Evolutionary conservation across 2,113 vertebrate genomes (phyloP).

Genomic region (Cervus canadensis): DNA sequence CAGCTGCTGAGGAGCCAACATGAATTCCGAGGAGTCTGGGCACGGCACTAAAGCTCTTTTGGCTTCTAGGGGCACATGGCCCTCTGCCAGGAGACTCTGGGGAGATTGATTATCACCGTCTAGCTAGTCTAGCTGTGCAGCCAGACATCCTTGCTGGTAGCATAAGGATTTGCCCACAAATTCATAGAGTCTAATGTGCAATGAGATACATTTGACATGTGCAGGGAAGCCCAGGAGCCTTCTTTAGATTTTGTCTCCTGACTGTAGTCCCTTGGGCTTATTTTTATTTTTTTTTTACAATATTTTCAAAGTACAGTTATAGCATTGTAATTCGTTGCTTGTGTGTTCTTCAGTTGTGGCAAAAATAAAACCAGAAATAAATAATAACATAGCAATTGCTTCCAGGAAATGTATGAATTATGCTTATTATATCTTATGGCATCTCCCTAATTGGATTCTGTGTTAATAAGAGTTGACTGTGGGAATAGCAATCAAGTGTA

Average conservation of each 20-base stretch:
- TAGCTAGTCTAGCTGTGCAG: not conserved
- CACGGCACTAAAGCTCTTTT: not conserved
- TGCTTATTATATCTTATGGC: not conserved
- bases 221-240: not conserved
- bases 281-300: conserved; percentile 1
- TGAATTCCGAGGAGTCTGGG: not conserved
- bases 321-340: not conserved
- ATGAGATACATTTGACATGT: not conserved
- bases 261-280: not conserved
- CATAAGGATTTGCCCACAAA: not conserved
- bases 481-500: not conserved
- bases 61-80: not conserved
- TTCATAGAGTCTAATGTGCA: not conserved
- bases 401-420: not conserved
- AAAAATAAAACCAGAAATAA: conserved; percentile 7
- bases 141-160: not conserved
- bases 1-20: not conserved
- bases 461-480: not conserved
- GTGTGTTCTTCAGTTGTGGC: not conserved
- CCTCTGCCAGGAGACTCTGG: not conserved
- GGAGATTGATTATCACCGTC: not conserved
- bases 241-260: not conserved
- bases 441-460: not conserved
- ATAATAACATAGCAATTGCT: not conserved
- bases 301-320: not conserved